phyloP scores from a whole-genome alignment of 2,888 invertebrate species.

The Dasypogon diadema region DNA sequence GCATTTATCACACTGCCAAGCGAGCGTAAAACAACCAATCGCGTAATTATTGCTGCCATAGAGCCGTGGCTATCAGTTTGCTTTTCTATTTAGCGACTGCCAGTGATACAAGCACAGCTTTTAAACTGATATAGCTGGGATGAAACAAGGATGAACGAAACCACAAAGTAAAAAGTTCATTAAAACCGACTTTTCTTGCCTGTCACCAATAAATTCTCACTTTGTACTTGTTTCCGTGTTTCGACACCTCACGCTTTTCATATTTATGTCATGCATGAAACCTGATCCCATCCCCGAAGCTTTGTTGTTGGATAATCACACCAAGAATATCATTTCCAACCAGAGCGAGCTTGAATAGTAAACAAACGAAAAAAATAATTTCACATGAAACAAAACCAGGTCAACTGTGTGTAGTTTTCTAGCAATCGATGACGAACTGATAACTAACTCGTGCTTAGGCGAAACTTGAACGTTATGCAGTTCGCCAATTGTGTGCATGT shows the following conservation, averaged over 20 bases:
- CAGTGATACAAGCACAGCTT: too few relatives aligned
- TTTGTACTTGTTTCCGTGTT: background rate
- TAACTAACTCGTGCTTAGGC: conserved; percentile 5
- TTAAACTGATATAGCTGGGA: too few relatives aligned
- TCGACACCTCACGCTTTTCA: background rate
- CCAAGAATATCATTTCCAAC: background rate
- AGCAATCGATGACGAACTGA: conserved; percentile 23
- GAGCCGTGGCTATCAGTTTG: too few relatives aligned
- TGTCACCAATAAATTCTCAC: background rate
- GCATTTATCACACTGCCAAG: too few relatives aligned
- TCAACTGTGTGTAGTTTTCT: conserved; percentile 1
- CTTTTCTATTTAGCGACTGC: too few relatives aligned
- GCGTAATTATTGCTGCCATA: too few relatives aligned
- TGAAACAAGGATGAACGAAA: too few relatives aligned
- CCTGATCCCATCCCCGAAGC: background rate
- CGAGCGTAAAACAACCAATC: too few relatives aligned
- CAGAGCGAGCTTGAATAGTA: background rate
- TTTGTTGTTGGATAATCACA: background rate
- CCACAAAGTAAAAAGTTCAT: too few relatives aligned
- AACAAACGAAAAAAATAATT: conserved; percentile 24
- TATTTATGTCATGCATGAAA: conserved; percentile 18
- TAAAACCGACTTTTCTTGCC: too few relatives aligned
- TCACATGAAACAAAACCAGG: conserved; percentile 26
- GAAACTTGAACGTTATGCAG: background rate
- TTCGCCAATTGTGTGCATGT: background rate